Conservation (phyloP, 2,888 invertebrate species). For the Galerucella pusilla region DNA sequence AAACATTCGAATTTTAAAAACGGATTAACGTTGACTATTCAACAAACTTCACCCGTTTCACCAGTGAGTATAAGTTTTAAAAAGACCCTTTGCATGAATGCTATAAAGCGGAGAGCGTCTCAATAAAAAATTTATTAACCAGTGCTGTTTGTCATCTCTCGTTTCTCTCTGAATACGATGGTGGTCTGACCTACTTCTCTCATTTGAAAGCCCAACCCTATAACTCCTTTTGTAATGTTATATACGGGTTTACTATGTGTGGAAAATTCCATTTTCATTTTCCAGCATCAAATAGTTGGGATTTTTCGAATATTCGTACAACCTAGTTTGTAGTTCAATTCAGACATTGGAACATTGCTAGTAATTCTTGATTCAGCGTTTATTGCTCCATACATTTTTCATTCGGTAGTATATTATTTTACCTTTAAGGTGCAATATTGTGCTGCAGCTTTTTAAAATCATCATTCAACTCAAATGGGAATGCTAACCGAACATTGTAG, state of each 20-base stretch:
- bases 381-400: not conserved
- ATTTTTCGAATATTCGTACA: constrained; percentile 9
- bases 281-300: constrained; percentile 15
- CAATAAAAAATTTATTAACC: constrained; percentile 35
- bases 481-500: too few relatives aligned
- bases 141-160: constrained; percentile 32
- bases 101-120: constrained; percentile 19
- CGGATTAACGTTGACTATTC: constrained; percentile 6
- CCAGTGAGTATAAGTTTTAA: constrained; percentile 17
- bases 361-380: not conserved
- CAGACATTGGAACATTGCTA: constrained; percentile 4
- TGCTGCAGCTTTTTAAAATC: not conserved
- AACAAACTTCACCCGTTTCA: not conserved
- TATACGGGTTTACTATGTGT: constrained; percentile 25
- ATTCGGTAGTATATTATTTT: not conserved
- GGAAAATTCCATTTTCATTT: constrained; percentile 27
- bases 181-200: constrained; percentile 31
- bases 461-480: too few relatives aligned
- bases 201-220: constrained; percentile 30
- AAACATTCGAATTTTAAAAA: not conserved
- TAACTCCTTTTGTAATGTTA: constrained; percentile 34
- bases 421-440: not conserved
- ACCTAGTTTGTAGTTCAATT: constrained; percentile 11
- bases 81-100: constrained; percentile 17
- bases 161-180: constrained; percentile 26